These are phyloP conservation scores for Okapia johnstoni DNA, from an alignment of 2,113 vertebrate species.

Conservation along the genomic window DNA sequence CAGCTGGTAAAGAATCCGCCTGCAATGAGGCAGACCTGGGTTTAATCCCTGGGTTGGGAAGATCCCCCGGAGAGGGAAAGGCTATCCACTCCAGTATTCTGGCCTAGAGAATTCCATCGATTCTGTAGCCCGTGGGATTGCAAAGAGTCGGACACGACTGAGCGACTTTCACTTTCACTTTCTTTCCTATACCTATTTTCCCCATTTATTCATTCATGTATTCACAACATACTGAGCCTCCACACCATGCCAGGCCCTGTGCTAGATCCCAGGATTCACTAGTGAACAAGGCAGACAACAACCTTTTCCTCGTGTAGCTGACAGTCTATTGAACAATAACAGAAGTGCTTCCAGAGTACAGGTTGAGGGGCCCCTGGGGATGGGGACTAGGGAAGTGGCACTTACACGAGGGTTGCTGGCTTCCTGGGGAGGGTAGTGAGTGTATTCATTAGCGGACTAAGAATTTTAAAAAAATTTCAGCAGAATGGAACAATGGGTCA, in stretches of 20 bases:
- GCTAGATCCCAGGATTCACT: not conserved
- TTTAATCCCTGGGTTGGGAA: not conserved
- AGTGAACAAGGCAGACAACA: not conserved
- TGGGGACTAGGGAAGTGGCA: accelerated
- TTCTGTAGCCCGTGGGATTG: not conserved
- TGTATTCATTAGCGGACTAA: not conserved
- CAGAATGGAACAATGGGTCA: not conserved
- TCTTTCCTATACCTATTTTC: not conserved
- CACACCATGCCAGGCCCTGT: not conserved
- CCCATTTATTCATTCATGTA: not conserved
- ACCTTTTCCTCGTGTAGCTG: not conserved
- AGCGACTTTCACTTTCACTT: not conserved
- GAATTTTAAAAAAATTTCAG: not conserved
- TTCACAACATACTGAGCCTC: not conserved
- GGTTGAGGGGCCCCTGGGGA: accelerated
- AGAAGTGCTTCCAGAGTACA: not conserved
- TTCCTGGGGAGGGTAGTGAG: not conserved
- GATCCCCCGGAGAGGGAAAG: not conserved
- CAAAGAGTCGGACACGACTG: not conserved
- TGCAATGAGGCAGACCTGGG: not conserved
- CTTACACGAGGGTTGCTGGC: not conserved
- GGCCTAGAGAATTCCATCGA: not conserved
- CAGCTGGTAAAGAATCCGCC: not conserved
- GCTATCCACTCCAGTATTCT: not conserved
- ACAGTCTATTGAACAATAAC: not conserved